These are phyloP conservation scores for Resseliella maxima DNA, from an alignment of 2,888 invertebrate species.

Conservation along the genomic window DNA sequence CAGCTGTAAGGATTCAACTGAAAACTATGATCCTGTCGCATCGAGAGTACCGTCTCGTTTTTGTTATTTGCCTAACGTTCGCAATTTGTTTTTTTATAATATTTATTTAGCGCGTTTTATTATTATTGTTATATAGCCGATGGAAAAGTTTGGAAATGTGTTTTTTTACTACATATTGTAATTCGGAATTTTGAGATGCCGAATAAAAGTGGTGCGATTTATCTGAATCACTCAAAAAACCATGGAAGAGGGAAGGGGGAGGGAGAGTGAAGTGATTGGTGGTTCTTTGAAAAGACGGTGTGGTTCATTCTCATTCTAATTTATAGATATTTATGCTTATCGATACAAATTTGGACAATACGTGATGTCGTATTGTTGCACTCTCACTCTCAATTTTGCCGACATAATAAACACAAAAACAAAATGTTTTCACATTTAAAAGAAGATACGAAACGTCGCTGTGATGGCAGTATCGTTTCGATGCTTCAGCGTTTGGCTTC, in stretches of 20 bases:
- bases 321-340: conserved; percentile 41
- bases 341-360: conserved; percentile 46
- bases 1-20: no score
- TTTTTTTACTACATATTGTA: conserved; percentile 42
- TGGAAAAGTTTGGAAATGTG: no score
- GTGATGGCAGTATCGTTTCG: no score
- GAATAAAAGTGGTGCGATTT: conserved; percentile 9
- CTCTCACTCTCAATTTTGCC: background rate
- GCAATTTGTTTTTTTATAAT: conserved; percentile 26
- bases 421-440: no score
- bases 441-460: no score
- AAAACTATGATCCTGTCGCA: no score
- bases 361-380: conserved; percentile 14
- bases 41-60: background rate
- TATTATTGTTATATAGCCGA: background rate
- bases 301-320: conserved; percentile 12
- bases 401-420: no score
- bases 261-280: background rate
- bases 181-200: conserved; percentile 19
- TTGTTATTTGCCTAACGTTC: background rate
- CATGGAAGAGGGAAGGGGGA: no score
- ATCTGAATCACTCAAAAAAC: no score
- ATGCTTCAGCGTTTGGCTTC: no score
- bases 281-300: background rate
- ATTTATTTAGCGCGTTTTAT: background rate